A percentile compares a stretch with the other conserved stretches of the same genome.
phyloP scores from a whole-genome alignment of 2,888 invertebrate genomes.

The Melinaea marsaeus region DNA sequence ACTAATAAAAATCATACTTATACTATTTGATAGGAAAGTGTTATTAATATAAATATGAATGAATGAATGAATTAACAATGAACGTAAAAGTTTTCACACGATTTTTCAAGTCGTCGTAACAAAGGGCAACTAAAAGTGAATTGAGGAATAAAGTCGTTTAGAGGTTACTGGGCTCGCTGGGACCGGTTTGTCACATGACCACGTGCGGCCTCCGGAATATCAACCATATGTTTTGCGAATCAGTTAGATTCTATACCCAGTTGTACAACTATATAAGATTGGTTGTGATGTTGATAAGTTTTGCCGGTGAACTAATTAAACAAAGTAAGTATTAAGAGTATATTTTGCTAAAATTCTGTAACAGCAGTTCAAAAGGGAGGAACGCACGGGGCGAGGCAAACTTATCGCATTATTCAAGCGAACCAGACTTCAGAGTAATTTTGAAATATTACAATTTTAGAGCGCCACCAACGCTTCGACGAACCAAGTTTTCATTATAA shows the following conservation, averaged over 20 bases:
- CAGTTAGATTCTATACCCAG: conserved; percentile 13
- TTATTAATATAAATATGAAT: no score
- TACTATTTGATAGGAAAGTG: no score
- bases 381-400: conserved; percentile 65
- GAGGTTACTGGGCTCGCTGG: conserved; percentile 73
- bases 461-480: conserved; percentile 52
- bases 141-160: conserved; percentile 66
- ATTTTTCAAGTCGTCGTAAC: conserved; percentile 37
- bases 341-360: conserved; percentile 73
- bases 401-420: conserved; percentile 76
- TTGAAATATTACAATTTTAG: conserved; percentile 78
- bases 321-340: conserved; percentile 49
- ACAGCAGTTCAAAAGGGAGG: conserved; percentile 71
- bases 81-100: conserved; percentile 35
- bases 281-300: background rate
- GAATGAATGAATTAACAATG: no score
- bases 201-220: conserved; percentile 71
- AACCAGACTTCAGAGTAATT: conserved; percentile 78
- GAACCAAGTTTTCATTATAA: conserved; percentile 40
- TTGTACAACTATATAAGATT: background rate
- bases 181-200: conserved; percentile 78
- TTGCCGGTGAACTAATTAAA: conserved; percentile 32
- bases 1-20: no score
- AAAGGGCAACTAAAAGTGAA: conserved; percentile 51
- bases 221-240: conserved; percentile 27